Conservation (phyloP, 2,113 vertebrate genomes). For the Zeus faber region DNA sequence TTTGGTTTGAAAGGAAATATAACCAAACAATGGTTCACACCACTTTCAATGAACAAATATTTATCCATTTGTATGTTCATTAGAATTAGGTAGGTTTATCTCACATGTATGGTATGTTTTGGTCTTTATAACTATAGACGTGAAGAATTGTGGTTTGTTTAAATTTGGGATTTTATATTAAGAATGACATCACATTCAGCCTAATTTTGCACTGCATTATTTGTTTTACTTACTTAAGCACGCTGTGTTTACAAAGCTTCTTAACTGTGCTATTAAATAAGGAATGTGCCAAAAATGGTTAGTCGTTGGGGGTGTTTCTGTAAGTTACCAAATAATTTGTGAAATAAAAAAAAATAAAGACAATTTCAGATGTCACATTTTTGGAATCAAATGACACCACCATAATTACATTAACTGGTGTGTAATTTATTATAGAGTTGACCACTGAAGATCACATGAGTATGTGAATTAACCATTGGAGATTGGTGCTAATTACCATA, state of each 20-base stretch:
- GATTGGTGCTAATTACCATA: conserved; percentile 49
- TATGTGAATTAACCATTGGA: conserved; percentile 66
- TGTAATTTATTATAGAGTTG: conserved; percentile 65
- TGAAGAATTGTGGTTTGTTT: conserved; percentile 1
- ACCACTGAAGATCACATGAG: conserved; percentile 58
- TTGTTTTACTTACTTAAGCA: neutral
- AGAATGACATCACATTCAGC: neutral
- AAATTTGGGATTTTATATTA: conserved; percentile 2
- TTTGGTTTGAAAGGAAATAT: no score
- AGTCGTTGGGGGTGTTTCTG: neutral
- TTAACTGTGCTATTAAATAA: conserved; percentile 6
- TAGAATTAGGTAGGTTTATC: no score
- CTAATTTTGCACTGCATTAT: conserved; percentile 4
- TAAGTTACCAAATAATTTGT: neutral
- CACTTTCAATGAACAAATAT: conserved; percentile 23
- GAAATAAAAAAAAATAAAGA: no score
- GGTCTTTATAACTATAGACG: no score
- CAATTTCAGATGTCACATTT: neutral
- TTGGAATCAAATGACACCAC: conserved; percentile 2
- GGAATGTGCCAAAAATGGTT: neutral
- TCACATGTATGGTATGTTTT: no score
- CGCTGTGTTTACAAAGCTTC: conserved; percentile 11
- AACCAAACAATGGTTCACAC: conserved; percentile 11
- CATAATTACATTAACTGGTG: conserved; percentile 31
- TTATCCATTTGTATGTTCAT: neutral